Evolutionary conservation across 2,888 invertebrate genomes (phyloP), one percentile per base, ranked within the genome.

Genomic region (Cactoblastis cactorum): DNA sequence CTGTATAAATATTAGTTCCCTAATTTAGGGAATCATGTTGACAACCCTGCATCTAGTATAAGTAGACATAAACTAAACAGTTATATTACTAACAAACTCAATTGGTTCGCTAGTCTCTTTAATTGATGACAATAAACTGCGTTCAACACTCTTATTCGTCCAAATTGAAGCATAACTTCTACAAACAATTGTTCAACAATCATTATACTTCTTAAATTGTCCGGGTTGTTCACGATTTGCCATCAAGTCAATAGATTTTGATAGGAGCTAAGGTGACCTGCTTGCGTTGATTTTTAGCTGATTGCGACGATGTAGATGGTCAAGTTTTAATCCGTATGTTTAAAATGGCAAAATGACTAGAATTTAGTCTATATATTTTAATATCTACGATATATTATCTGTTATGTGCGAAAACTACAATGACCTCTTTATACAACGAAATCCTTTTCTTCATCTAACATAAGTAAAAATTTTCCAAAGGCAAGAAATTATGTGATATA

Each of bases 71-170:
- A 53, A 62, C 60, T 57, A 47, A 54, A 52, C 54, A 57, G 60
- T 72, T 65, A 62, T 67, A 64, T 63, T 67, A 62, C 63, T 68
- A 84, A 80, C 80, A 70, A 78, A 72, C 71, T 73, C 83, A 86
- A 87, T 87, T 87, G 86, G 69, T 67, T 52, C 57, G 76, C 61
- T 75, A 74, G 71, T 74, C 81, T 65, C 60, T 71, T 71, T 80
- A 86, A 86, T 87, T 87, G 84, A 67, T 62, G 56, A 64, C 77
- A 85, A 85, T 80, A 71, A 68, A 65, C 50, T 51, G 45, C 62
- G 62, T 55, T 54, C 67, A 68, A 62, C 62, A 66, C 56, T 51
- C 52, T 52, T 53, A 66, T 55, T 39, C 67, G 58, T 52, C 54
- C 58, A 65, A 63, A 67, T 69, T 54, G 53, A 57, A 58, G 43